Percentiles rank a stretch among this genome's conserved stretches.
Evolutionary conservation across 2,888 invertebrate species (phyloP).

Genomic region (Eupithecia subfuscata): DNA sequence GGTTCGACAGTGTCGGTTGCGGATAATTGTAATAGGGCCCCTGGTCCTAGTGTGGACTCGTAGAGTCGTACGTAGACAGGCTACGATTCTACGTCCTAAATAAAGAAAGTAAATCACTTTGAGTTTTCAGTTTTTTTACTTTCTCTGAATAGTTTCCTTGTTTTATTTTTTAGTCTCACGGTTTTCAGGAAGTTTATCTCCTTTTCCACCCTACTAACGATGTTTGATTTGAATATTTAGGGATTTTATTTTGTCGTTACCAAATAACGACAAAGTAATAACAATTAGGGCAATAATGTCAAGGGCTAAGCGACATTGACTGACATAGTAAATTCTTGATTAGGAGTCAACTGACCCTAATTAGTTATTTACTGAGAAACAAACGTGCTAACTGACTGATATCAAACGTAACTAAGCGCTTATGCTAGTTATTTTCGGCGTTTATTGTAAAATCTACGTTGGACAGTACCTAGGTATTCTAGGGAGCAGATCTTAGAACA

Average conservation of each 20-base stretch:
- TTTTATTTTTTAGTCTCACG: background rate
- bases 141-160: background rate
- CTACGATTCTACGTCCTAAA: too few relatives aligned
- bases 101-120: background rate
- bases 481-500: background rate
- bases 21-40: too few relatives aligned
- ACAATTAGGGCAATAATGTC: slow-evolving; percentile 6
- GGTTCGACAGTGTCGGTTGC: too few relatives aligned
- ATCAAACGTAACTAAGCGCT: background rate
- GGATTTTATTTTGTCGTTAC: too few relatives aligned
- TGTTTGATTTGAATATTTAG: background rate
- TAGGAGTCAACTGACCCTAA: slow-evolving; percentile 16
- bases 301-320: slow-evolving; percentile 22
- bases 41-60: too few relatives aligned
- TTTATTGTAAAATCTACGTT: background rate
- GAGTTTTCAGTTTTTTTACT: background rate
- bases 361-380: background rate
- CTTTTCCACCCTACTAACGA: background rate
- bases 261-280: background rate
- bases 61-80: too few relatives aligned
- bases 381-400: background rate
- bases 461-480: background rate
- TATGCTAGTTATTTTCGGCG: background rate
- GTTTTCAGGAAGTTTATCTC: background rate
- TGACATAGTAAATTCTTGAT: slow-evolving; percentile 16